Evolutionary conservation across 2,888 invertebrate species (phyloP).

Genomic region (Drosophila kokeensis): DNA sequence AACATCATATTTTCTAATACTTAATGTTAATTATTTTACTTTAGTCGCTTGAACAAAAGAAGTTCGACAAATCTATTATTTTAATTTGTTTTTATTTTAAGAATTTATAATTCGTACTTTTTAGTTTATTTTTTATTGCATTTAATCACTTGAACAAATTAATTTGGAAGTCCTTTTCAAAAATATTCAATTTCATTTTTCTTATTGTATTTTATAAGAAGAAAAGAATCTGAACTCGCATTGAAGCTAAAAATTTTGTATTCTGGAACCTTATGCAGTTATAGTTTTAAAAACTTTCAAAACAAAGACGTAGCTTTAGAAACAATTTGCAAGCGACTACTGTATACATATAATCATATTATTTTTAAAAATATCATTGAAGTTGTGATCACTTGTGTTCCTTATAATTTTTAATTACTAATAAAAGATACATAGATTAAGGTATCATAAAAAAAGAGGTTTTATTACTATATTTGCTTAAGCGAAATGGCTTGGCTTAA

Average conservation of each 20-base stretch:
- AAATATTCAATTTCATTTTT: background rate
- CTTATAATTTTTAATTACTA: background rate
- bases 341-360: background rate
- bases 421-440: background rate
- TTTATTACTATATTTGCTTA: background rate
- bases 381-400: background rate
- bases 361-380: background rate
- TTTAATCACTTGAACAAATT: background rate
- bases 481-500: background rate
- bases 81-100: background rate
- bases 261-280: background rate
- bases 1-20: background rate
- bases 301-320: background rate
- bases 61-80: background rate
- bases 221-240: background rate
- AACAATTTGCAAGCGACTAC: background rate
- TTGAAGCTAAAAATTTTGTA: background rate
- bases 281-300: background rate
- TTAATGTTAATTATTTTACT: background rate
- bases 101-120: background rate
- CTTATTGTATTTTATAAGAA: background rate
- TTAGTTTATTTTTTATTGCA: background rate
- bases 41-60: background rate
- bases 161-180: background rate
- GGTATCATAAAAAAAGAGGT: background rate